Base-by-base conservation (phyloP, 2,113 vertebrate genomes). In the Atrichornis clamosus region DNA sequence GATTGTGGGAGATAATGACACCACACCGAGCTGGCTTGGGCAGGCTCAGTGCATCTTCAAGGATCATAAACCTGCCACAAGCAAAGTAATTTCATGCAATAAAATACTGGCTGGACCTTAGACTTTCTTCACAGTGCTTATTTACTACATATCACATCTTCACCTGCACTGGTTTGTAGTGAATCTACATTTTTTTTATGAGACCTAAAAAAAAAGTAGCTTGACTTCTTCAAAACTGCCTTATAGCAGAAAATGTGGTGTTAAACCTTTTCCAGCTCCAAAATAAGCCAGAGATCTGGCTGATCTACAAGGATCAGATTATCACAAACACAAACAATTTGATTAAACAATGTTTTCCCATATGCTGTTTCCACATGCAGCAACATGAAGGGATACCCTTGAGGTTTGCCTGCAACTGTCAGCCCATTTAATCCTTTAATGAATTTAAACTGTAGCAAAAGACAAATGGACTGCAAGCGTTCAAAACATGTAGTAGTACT, bases 371-470 rank as follows among this genome's bases (percentile, higher is more conserved):
- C 67, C 86, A 83, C 42, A 63, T 1, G 1, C 55, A 85, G 79
- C 75, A 76, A 18, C 62, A 30, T 3, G 21, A 14, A 26, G 65
- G 37, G 55, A 90, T n/a, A 80, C 67, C 52, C 82, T 90, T 73
- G 79, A 65, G 86, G 62, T 80, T 92, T 87, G 86, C 95, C 90
- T 87, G 42, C 63, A 82, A 95, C 91, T 91, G 65, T 95, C 96
- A 96, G 90, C 88, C 85, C 92, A 92, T 91, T 96, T 96, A 96
- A 96, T 95, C 94, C 90, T 90, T 91, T 96, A 96, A 97, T 89
- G 91, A 96, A 96, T 93, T 97, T 93, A 90, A 97, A 97, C 91
- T 97, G 88, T 67, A 96, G 94, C 97, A 97, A 95, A 97, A 97
- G 97, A 97, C 96, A 97, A 96, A 98, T 94, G 87, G 90, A 67